A percentile compares a stretch with the other conserved stretches of the same genome.
Conservation (phyloP, 1,140 invertebrate genomes). For the Sogatella furcifera region DNA sequence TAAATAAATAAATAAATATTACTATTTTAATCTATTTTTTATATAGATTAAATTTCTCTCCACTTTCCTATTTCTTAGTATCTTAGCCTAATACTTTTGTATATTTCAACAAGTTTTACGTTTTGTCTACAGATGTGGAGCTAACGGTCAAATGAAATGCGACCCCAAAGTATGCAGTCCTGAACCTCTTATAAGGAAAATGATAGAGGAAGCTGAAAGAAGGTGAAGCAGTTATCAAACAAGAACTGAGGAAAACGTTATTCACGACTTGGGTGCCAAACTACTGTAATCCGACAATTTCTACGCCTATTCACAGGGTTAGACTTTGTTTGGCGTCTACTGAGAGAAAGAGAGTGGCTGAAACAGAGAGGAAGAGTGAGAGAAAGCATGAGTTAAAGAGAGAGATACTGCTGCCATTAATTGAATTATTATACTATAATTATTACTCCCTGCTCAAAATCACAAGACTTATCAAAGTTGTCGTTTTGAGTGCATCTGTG, state of each 20-base stretch:
- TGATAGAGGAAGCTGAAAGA: conserved; percentile 65
- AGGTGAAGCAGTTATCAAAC: conserved; percentile 51
- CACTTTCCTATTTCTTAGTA: no score
- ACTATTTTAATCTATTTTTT: no score
- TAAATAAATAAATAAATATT: no score
- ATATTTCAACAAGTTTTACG: no score
- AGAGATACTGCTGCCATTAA: no score
- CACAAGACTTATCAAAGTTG: no score
- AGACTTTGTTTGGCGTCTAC: conserved; percentile 4
- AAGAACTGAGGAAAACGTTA: conserved; percentile 1
- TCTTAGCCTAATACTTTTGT: no score
- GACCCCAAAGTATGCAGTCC: conserved; percentile 79
- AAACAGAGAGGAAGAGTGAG: conserved; percentile 3
- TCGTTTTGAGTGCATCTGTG: no score
- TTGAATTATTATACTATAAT: no score
- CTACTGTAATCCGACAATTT: conserved; percentile 1
- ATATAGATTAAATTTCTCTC: no score
- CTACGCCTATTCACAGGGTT: conserved; percentile 2
- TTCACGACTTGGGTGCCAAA: conserved; percentile 12
- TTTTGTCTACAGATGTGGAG: conserved; percentile 55
- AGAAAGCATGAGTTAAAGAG: no score
- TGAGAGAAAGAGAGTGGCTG: background rate
- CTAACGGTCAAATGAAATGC: conserved; percentile 85
- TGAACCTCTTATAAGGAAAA: conserved; percentile 76
- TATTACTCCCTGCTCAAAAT: no score